Evolutionary conservation across 2,113 vertebrate species (phyloP), one percentile per base, ranked within the genome.

Genomic region (Calyptommatus sinebrachiatus): DNA sequence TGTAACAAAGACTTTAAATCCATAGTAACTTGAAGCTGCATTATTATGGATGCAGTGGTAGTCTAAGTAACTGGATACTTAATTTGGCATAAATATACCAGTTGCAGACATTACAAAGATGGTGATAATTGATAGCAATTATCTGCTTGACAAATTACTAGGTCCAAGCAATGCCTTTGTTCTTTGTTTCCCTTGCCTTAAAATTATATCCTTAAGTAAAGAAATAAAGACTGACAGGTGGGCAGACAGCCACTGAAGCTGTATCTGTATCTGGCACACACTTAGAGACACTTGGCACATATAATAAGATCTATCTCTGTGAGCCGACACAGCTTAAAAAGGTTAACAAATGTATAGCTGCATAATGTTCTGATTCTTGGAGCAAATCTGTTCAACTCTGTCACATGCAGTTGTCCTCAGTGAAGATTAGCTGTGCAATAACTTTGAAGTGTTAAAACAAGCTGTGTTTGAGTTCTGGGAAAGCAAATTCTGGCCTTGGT

Each of bases 281-380:
- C 77, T 91, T 45, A 70, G 31, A 76, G 90, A 73, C 50, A 78
- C 46, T 87, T 88, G 82, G 79, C 71, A 85, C 21, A 76, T 72
- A 4, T 79, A 85, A 62, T 7, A 74, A 83, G 85, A 88, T 45
- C 70, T 45, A 53, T 68, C 83, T 46, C 80, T 74, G 62, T 75
- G 61, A 84, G 0, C 0, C 69, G 45, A 84, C 53, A 29, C 79
- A 86, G 82, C 73, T 85, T 83, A 78, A 88, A 62, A 86, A 87
- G 78, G 81, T 84, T 85, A 87, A 85, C 46, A 85, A 83, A 89
- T 83, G 81, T 86, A 84, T 85, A 71, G 71, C 82, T 70, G 60
- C 53, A 50, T 88, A 26, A 3, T 29, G 31, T 75, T 87, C 80
- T 87, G 41, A 68, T 82, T 86, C 81, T 73, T 74, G 86, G 12